These are phyloP conservation scores for Callopanchax toddi DNA, from an alignment of 2,113 vertebrate genomes.

Conservation along the genomic window DNA sequence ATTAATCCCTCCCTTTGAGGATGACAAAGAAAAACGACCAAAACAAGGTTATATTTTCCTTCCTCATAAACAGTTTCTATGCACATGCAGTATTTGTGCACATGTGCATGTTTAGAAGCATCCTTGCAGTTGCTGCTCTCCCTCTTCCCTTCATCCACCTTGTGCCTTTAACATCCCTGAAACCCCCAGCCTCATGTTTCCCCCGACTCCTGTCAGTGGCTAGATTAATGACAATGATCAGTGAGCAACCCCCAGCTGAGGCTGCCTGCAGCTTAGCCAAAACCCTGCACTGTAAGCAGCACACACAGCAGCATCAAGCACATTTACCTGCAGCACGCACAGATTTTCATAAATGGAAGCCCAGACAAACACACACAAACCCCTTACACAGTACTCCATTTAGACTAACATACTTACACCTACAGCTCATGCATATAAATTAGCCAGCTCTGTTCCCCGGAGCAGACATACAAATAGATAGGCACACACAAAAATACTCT, in stretches of 20 bases:
- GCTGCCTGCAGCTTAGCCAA: constrained; percentile 72
- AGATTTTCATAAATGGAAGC: constrained; percentile 12
- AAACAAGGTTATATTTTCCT: background rate
- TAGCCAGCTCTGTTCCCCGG: constrained; percentile 12
- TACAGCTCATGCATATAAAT: constrained; percentile 54
- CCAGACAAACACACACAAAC: constrained; percentile 14
- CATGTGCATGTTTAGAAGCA: constrained; percentile 31
- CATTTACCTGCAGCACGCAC: constrained; percentile 37
- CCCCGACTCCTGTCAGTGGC: constrained; percentile 72
- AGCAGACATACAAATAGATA: constrained; percentile 28
- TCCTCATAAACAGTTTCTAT: background rate
- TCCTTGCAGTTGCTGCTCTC: constrained; percentile 21
- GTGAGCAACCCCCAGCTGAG: constrained; percentile 75
- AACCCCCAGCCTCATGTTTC: constrained; percentile 40
- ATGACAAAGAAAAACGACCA: constrained; percentile 21
- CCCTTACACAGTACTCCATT: constrained; percentile 23
- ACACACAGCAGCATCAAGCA: constrained; percentile 22
- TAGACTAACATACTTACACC: constrained; percentile 50
- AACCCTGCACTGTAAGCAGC: constrained; percentile 61
- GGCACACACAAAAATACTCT: constrained; percentile 21
- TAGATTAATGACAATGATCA: constrained; percentile 85
- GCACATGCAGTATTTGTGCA: background rate
- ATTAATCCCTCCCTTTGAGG: constrained; percentile 27
- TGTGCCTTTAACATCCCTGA: constrained; percentile 34
- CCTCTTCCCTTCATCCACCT: constrained; percentile 29